phyloP scores from a whole-genome alignment of 2,888 invertebrate species.

The Acanthoscelides obtectus region DNA sequence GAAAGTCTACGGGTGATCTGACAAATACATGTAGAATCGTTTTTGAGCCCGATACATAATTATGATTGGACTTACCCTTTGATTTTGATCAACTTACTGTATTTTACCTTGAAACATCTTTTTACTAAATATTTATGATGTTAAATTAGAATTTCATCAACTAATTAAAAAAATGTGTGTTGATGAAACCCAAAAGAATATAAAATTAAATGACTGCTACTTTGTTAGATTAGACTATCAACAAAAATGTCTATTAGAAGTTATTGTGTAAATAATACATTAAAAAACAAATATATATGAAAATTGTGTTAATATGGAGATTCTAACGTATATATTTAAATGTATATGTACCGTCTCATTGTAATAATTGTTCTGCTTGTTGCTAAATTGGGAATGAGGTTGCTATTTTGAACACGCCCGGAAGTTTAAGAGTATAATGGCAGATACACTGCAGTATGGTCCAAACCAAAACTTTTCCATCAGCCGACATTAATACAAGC shows the following conservation, averaged over 20 bases:
- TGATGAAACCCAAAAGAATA: background rate
- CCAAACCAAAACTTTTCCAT: background rate
- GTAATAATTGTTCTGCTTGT: background rate
- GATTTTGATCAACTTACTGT: background rate
- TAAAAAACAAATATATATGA: background rate
- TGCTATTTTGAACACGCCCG: background rate
- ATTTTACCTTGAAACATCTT: background rate
- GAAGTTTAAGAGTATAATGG: background rate
- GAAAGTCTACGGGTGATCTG: no score
- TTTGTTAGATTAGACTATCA: background rate
- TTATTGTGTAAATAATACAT: background rate
- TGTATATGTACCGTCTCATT: background rate
- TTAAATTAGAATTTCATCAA: background rate
- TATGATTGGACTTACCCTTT: no score
- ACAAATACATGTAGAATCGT: no score
- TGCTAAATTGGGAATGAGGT: background rate
- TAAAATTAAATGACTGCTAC: background rate
- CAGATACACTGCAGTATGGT: background rate
- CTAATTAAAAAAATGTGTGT: background rate
- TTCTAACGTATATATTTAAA: background rate
- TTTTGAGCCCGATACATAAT: no score
- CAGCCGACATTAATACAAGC: no score
- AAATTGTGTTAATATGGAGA: background rate
- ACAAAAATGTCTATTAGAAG: background rate
- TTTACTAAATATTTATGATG: background rate